Percentiles rank a stretch among this genome's conserved stretches.
Evolutionary conservation across 2,888 invertebrate species (phyloP).

Genomic region (Timema podura): DNA sequence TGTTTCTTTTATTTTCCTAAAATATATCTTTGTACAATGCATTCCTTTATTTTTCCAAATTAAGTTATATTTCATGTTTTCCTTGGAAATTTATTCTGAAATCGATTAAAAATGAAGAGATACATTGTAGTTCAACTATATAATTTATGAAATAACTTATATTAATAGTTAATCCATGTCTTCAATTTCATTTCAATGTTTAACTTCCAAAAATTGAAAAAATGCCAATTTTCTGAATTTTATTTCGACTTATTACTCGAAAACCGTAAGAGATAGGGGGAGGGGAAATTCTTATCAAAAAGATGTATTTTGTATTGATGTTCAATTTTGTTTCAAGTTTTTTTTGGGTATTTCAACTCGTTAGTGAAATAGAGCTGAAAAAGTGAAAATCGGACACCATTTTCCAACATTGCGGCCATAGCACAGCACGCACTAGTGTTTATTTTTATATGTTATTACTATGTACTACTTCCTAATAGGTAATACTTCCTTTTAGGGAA

Average conservation of each 20-base stretch:
- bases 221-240: no score
- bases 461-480: neutral
- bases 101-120: neutral
- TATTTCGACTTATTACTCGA: no score
- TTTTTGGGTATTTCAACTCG: neutral
- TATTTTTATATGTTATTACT: neutral
- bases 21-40: no score
- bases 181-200: neutral
- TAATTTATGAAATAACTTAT: neutral
- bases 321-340: neutral
- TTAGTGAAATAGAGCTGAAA: neutral
- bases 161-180: neutral
- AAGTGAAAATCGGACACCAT: neutral
- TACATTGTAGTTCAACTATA: neutral
- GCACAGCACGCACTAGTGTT: slow-evolving; percentile 4
- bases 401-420: slow-evolving; percentile 11
- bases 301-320: neutral
- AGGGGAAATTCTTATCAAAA: neutral
- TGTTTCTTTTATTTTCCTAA: no score
- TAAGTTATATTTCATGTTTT: neutral
- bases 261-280: no score
- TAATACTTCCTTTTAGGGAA: neutral
- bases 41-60: no score
- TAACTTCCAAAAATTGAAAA: no score
- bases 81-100: neutral